These are phyloP conservation scores for Euphydryas editha DNA, from an alignment of 2,888 invertebrate species.

Conservation along the genomic window DNA sequence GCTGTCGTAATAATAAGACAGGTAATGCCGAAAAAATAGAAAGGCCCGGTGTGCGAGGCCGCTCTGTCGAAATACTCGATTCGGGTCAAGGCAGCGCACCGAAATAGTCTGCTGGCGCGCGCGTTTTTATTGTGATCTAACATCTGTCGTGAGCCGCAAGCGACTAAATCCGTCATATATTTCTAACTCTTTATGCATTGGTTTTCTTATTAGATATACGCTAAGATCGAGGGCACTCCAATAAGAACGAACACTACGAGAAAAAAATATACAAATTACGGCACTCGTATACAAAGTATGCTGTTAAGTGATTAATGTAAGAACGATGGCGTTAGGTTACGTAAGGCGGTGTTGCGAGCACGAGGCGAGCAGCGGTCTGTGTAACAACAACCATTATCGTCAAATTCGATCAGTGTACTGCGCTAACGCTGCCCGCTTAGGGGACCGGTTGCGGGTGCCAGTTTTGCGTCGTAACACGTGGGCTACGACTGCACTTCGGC, in stretches of 20 bases:
- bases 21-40: conserved; percentile 84
- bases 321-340: conserved; percentile 55
- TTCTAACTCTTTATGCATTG: conserved; percentile 10
- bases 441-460: conserved; percentile 30
- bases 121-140: conserved; percentile 82
- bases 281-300: not conserved
- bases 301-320: conserved; percentile 2
- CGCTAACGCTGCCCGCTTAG: conserved; percentile 36
- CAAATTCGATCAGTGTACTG: conserved; percentile 46
- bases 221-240: not conserved
- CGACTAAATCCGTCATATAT: conserved; percentile 50
- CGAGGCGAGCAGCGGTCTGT: conserved; percentile 62
- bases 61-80: conserved; percentile 82
- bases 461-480: conserved; percentile 25
- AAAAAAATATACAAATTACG: not conserved
- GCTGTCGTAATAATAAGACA: conserved; percentile 82
- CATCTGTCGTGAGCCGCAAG: conserved; percentile 73
- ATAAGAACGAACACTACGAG: not conserved
- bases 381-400: conserved; percentile 63
- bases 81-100: conserved; percentile 82
- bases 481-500: conserved; percentile 8
- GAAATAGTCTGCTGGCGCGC: conserved; percentile 81
- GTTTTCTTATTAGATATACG: conserved; percentile 7
- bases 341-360: conserved; percentile 58
- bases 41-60: conserved; percentile 83